Conservation (phyloP, 2,797 vertebrate species). For the Triplophysa bombifrons region DNA sequence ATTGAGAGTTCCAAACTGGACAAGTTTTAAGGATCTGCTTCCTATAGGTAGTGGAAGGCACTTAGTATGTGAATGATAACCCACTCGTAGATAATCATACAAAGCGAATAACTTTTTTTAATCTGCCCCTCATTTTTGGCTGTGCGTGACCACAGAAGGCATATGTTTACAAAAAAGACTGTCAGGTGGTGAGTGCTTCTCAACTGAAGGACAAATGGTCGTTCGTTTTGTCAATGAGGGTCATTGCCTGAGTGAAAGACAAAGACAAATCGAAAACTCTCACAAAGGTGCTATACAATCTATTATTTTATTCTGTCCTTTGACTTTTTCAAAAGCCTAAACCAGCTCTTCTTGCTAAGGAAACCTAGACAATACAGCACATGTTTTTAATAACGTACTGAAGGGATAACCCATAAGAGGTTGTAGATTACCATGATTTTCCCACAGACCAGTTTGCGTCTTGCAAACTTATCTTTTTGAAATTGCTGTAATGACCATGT, state of each 20-base stretch:
- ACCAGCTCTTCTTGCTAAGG: slow-evolving; percentile 7
- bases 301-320: slow-evolving; percentile 34
- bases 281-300: slow-evolving; percentile 48
- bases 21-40: slow-evolving; percentile 41
- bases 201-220: slow-evolving; percentile 12
- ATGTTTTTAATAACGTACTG: background rate
- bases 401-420: background rate
- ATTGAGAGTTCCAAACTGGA: slow-evolving; percentile 40
- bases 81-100: slow-evolving; percentile 48
- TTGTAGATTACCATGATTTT: background rate
- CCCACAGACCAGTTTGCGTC: background rate
- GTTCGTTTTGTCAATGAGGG: slow-evolving; percentile 34
- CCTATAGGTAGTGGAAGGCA: slow-evolving; percentile 50
- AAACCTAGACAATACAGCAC: slow-evolving; percentile 5
- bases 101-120: slow-evolving; percentile 8
- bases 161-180: slow-evolving; percentile 10
- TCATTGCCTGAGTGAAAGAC: slow-evolving; percentile 49
- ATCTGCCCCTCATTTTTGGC: slow-evolving; percentile 21
- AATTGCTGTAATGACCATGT: background rate
- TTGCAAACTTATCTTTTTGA: background rate
- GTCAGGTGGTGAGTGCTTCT: slow-evolving; percentile 16
- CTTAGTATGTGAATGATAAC: slow-evolving; percentile 51
- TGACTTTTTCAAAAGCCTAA: slow-evolving; percentile 50
- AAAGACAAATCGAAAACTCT: slow-evolving; percentile 23
- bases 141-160: slow-evolving; percentile 19